phyloP scores from a whole-genome alignment of 2,797 vertebrate species.

The Echeneis naucrates region DNA sequence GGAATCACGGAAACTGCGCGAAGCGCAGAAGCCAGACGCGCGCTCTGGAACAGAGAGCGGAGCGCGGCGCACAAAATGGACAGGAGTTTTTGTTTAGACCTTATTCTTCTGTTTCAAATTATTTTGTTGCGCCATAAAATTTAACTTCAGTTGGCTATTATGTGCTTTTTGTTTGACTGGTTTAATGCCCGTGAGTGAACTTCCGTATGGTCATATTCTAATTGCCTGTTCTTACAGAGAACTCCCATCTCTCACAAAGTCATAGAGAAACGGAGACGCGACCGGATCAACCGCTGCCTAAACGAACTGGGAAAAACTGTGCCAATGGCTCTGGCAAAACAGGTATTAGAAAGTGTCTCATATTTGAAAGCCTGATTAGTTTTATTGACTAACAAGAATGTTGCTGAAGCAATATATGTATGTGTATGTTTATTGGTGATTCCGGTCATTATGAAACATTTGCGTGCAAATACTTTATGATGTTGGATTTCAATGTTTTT shows the following conservation, averaged over 20 bases:
- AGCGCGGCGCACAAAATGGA: conserved; percentile 46
- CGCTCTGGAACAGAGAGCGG: conserved; percentile 44
- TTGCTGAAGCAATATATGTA: not conserved
- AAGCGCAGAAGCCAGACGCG: conserved; percentile 41
- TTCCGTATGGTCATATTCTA: conserved; percentile 8
- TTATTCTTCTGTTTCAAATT: not conserved
- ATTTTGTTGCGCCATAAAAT: not conserved
- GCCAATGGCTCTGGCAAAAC: conserved; percentile 95
- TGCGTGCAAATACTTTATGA: conserved; percentile 1
- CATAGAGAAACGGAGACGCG: conserved; percentile 94
- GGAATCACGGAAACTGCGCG: not conserved
- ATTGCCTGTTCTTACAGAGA: conserved; percentile 82
- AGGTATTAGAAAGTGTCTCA: conserved; percentile 81
- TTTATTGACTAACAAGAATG: not conserved
- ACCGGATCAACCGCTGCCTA: conserved; percentile 95
- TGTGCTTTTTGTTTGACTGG: not conserved
- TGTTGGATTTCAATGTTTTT: not conserved
- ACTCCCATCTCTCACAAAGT: conserved; percentile 97
- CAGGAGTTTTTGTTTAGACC: not conserved
- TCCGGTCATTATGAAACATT: not conserved
- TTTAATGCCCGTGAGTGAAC: not conserved
- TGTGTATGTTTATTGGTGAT: not conserved
- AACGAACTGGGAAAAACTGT: conserved; percentile 94
- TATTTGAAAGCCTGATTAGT: not conserved
- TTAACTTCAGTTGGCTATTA: not conserved